Conservation (phyloP, 2,888 invertebrate species). For the Sesamia inferens region DNA sequence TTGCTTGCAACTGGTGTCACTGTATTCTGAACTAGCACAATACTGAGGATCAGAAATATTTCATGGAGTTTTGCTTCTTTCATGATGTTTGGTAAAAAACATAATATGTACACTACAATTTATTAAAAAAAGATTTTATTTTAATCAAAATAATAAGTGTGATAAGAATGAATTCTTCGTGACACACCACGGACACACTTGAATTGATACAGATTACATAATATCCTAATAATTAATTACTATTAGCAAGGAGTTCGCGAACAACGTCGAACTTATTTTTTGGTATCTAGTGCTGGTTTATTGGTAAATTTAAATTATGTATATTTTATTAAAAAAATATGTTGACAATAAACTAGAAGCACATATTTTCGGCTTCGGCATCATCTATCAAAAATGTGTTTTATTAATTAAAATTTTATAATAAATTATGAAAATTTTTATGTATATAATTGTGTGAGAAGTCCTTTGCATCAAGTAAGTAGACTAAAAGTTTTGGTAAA, state of each 20-base stretch:
- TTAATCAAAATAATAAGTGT: background rate
- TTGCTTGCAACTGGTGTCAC: constrained; percentile 35
- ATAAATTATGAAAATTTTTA: background rate
- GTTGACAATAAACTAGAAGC: background rate
- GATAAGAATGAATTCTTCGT: background rate
- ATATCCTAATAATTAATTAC: background rate
- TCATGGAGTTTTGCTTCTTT: constrained; percentile 22
- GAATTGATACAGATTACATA: background rate
- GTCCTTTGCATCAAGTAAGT: constrained; percentile 14
- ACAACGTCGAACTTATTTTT: background rate
- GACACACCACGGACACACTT: background rate
- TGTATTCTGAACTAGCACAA: constrained; percentile 22
- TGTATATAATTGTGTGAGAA: background rate
- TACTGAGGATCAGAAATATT: constrained; percentile 26
- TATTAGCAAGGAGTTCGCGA: constrained; percentile 3
- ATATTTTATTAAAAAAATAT: background rate
- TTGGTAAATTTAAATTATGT: background rate
- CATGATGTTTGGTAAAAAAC: constrained; percentile 34
- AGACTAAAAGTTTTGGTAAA: background rate
- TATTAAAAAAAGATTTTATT: constrained; percentile 3
- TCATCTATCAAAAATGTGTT: background rate
- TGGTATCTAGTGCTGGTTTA: background rate
- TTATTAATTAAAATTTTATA: constrained; percentile 3
- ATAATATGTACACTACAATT: constrained; percentile 28
- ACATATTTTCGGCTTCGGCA: background rate